A percentile compares a stretch with the other conserved stretches of the same genome.
These are phyloP conservation scores for Perca flavescens DNA, from an alignment of 2,113 vertebrate species.

Conservation along the genomic window DNA sequence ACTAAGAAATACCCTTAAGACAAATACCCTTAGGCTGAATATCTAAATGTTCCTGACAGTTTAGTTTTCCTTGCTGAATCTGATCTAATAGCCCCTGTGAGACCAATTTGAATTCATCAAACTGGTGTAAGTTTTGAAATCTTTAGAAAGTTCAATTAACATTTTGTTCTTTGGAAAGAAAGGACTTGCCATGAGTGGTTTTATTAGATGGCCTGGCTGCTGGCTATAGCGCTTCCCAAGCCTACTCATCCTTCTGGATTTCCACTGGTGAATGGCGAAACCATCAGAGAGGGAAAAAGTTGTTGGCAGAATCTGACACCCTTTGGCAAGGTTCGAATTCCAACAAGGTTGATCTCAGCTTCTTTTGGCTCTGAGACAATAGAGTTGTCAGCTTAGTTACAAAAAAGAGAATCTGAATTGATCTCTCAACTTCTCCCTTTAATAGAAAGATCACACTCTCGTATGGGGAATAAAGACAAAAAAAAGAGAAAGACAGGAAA, in stretches of 20 bases:
- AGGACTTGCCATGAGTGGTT: neutral
- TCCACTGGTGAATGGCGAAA: slow-evolving; percentile 17
- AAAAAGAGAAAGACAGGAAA: slow-evolving; percentile 39
- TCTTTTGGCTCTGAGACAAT: slow-evolving; percentile 72
- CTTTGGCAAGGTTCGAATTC: slow-evolving; percentile 67
- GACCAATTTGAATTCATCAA: slow-evolving; percentile 33
- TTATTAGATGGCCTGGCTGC: neutral
- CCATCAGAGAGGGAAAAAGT: slow-evolving; percentile 6
- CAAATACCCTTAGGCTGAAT: neutral
- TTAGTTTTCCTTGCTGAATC: slow-evolving; percentile 28
- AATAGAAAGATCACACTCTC: slow-evolving; percentile 85
- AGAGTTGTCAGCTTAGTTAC: slow-evolving; percentile 79
- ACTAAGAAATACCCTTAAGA: neutral
- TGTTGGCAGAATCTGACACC: slow-evolving; percentile 39
- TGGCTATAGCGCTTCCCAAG: neutral
- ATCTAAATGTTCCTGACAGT: slow-evolving; percentile 15
- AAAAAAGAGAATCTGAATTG: slow-evolving; percentile 73
- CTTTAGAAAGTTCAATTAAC: slow-evolving; percentile 24
- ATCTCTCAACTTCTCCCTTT: slow-evolving; percentile 83
- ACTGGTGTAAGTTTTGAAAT: slow-evolving; percentile 5
- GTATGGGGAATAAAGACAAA: slow-evolving; percentile 77
- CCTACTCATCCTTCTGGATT: slow-evolving; percentile 1
- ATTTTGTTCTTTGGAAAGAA: slow-evolving; percentile 19
- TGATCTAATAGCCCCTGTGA: slow-evolving; percentile 11
- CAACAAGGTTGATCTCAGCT: slow-evolving; percentile 71